phyloP scores from a whole-genome alignment of 2,113 vertebrate genomes.

The Salvelinus fontinalis region DNA sequence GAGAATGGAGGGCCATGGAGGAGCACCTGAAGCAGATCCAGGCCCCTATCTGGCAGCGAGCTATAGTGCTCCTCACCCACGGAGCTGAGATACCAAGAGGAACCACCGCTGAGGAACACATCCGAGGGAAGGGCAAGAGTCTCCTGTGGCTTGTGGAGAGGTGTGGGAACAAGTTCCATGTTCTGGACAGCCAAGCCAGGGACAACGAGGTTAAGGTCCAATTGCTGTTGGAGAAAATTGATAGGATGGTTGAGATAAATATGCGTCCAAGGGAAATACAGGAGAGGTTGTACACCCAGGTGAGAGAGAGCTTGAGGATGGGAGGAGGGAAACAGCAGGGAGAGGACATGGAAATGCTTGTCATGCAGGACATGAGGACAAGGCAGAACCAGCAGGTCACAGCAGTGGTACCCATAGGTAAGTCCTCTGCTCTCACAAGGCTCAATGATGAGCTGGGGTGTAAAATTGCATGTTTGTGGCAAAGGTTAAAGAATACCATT shows the following conservation, averaged over 20 bases:
- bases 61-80: constrained; percentile 50
- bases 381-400: neutral
- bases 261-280: neutral
- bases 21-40: constrained; percentile 33
- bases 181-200: constrained; percentile 1
- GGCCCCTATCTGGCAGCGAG: constrained; percentile 33
- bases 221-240: constrained; percentile 34
- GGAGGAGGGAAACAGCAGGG: neutral
- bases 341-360: constrained; percentile 4
- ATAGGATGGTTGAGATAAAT: constrained; percentile 13
- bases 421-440: neutral
- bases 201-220: neutral
- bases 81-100: constrained; percentile 29
- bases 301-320: neutral
- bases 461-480: too few relatives aligned
- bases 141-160: constrained; percentile 45
- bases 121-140: constrained; percentile 11
- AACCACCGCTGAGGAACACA: constrained; percentile 7
- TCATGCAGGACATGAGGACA: neutral
- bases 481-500: too few relatives aligned
- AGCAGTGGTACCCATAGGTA: constrained; percentile 10
- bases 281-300: constrained; percentile 3
- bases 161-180: constrained; percentile 48
- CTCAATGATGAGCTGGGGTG: too few relatives aligned
- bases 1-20: constrained; percentile 36